These are phyloP conservation scores for Syngnathus floridae DNA, from an alignment of 2,113 vertebrate genomes.

Conservation along the genomic window DNA sequence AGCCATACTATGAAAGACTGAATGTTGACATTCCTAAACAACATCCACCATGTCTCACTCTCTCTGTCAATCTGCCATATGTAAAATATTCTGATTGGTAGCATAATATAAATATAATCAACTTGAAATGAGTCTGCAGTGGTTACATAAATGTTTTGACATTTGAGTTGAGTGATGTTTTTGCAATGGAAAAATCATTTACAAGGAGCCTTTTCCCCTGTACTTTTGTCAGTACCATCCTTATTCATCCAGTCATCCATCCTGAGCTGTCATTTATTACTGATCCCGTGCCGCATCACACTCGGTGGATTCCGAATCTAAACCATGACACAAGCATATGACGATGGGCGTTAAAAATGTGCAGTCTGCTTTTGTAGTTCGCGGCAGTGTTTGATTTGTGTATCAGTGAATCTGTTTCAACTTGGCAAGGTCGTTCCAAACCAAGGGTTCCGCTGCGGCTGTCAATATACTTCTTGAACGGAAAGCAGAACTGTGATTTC, in stretches of 20 bases:
- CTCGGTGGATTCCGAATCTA: not conserved
- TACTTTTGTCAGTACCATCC: too few species aligned
- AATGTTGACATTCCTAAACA: too few species aligned
- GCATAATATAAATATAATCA: not conserved
- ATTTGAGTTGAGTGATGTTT: not conserved
- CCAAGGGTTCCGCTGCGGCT: slow-evolving; percentile 17
- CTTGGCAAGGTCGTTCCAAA: not conserved
- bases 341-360: not conserved
- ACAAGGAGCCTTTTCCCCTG: too few species aligned
- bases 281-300: not conserved
- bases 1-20: too few species aligned
- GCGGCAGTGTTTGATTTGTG: not conserved
- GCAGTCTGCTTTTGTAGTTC: not conserved
- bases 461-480: slow-evolving; percentile 12
- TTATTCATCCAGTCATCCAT: too few species aligned
- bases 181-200: too few species aligned
- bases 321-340: not conserved
- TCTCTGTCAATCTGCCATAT: too few species aligned
- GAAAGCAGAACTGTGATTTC: not conserved
- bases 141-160: not conserved
- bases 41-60: too few species aligned
- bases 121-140: not conserved
- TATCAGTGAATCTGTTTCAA: slow-evolving; percentile 1
- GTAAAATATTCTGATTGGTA: too few species aligned
- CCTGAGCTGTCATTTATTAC: not conserved